These are phyloP conservation scores for Phoxinus dragarum DNA, from an alignment of 2,797 vertebrate species.

Conservation along the genomic window DNA sequence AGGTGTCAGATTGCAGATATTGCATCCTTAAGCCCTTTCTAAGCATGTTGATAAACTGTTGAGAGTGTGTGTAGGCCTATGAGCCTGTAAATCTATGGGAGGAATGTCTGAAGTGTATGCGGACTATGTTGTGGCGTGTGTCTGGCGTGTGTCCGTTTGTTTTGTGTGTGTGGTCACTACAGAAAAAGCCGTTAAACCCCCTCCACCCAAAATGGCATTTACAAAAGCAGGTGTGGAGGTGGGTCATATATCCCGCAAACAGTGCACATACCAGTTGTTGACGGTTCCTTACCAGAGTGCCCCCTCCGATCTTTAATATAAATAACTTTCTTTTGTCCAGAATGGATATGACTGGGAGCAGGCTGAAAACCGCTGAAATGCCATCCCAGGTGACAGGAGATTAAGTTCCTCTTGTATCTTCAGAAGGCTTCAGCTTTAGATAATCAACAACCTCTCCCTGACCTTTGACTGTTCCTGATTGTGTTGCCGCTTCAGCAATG, in stretches of 20 bases:
- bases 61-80: constrained; percentile 34
- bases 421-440: constrained; percentile 60
- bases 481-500: constrained; percentile 55
- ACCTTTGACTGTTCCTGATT: constrained; percentile 59
- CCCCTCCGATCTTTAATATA: constrained; percentile 56
- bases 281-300: constrained; percentile 43
- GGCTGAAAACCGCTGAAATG: constrained; percentile 58
- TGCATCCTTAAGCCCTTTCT: not conserved
- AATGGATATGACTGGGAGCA: constrained; percentile 55
- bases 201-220: constrained; percentile 59
- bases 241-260: constrained; percentile 59
- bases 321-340: constrained; percentile 67
- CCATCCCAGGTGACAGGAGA: constrained; percentile 64
- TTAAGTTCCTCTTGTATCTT: constrained; percentile 66
- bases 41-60: constrained; percentile 37
- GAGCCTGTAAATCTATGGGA: constrained; percentile 44
- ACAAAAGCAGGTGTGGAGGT: constrained; percentile 64
- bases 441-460: constrained; percentile 62
- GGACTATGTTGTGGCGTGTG: constrained; percentile 58
- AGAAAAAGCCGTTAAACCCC: constrained; percentile 60
- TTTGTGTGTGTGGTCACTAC: constrained; percentile 56
- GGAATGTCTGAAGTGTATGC: constrained; percentile 45
- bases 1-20: constrained; percentile 10
- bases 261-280: constrained; percentile 61
- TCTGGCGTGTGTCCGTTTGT: constrained; percentile 57